Percentiles rank a stretch among this genome's conserved stretches.
Conservation (phyloP, 2,797 vertebrate genomes). For the Dendrocincla fuliginosa region DNA sequence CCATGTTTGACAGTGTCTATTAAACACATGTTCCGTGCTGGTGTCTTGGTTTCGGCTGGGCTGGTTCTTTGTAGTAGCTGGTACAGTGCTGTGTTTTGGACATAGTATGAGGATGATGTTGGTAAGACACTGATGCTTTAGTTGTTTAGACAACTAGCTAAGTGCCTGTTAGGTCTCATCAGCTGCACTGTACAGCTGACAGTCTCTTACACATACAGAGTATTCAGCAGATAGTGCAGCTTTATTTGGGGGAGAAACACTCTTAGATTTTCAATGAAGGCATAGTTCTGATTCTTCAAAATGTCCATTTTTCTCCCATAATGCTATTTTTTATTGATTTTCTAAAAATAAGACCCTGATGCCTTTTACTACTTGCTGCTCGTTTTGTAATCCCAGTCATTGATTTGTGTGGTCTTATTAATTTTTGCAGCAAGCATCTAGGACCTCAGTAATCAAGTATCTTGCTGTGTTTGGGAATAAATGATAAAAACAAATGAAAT, state of each 20-base stretch:
- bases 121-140: background rate
- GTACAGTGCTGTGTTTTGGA: background rate
- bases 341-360: background rate
- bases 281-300: background rate
- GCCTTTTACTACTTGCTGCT: background rate
- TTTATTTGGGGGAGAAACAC: background rate
- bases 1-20: background rate
- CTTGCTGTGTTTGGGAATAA: background rate
- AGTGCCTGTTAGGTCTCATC: background rate
- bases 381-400: background rate
- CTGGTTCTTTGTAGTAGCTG: background rate
- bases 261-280: background rate
- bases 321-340: background rate
- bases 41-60: background rate
- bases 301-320: background rate
- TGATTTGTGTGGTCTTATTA: background rate
- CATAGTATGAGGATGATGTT: background rate
- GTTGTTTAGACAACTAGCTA: background rate
- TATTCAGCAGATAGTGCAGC: background rate
- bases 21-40: background rate
- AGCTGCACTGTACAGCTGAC: background rate
- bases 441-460: background rate
- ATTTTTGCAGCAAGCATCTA: background rate
- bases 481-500: background rate
- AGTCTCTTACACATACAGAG: background rate